Evolutionary conservation across 64 coral and sea anemone genomes (phyloP), one percentile per base, ranked within the genome.

Genomic region (Cladopsammia gracilis): DNA sequence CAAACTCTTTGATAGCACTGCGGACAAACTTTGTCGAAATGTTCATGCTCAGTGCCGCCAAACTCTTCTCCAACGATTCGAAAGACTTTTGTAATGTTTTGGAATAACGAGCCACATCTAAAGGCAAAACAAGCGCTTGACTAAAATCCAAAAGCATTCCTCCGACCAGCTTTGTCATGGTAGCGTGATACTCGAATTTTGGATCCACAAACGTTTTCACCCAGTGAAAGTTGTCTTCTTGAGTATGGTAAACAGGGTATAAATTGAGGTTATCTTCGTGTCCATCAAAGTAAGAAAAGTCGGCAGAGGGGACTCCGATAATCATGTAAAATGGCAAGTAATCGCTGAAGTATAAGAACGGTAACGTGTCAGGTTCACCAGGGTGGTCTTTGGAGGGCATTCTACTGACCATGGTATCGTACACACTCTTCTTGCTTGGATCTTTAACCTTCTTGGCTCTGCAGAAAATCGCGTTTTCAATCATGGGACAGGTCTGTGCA

Each of bases 191-290:
- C 44, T 82, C 77, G 22, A 95, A 95, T 11, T 95, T 59, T n/a
- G 93, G 93, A 90, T 95, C 93, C 7, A 86, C 70, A 47, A 95
- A 95, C 6, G 25, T 95, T 78, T 90, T 90, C 22, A 95, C 61
- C 93, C 93, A 95, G 50, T 90, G 85, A 54, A 85, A 95, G 7
- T 67, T 90, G 42, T 95, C 93, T 2, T 89, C 58, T 71, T 90
- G 93, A 1, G 93, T 95, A 69, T 95, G 93, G 46, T 95, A 95
- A 13, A 90, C 93, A 0, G 93, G 93, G 19, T 95, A 95, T 8
- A 83, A 46, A 0, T 68, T 25, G 5, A 26, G 19, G 12, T 23
- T 20, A 8, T 85, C 50, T 13, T 86, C 51, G 48, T 86, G 22
- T 10, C 86, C 92, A 94, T 89, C 70, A 49, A 89, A 95, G 14